Conservation (phyloP, 2,113 vertebrate species). For the Phyllostomus discolor region DNA sequence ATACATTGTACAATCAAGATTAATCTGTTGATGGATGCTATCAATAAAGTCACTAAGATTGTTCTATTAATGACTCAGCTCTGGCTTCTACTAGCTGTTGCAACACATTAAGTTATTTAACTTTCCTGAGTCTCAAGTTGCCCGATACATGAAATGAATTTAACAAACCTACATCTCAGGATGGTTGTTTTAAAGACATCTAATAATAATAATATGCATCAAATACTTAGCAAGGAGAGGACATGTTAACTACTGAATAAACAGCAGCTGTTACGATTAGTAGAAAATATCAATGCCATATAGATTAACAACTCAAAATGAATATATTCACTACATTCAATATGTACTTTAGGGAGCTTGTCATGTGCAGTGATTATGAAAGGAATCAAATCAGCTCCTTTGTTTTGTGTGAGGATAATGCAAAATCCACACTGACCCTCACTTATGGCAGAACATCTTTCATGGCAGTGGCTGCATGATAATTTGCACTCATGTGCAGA, state of each 20-base stretch:
- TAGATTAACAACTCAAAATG: slow-evolving; percentile 28
- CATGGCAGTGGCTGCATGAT: neutral
- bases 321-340: slow-evolving; percentile 21
- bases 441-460: neutral
- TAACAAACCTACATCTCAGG: neutral
- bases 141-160: neutral
- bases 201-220: neutral
- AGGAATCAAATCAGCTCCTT: neutral
- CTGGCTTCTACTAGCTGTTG: neutral
- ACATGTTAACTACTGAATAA: neutral
- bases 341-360: neutral
- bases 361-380: neutral
- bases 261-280: slow-evolving; percentile 23
- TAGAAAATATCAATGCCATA: slow-evolving; percentile 40
- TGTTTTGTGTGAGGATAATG: neutral
- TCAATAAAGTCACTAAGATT: neutral
- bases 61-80: neutral
- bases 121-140: neutral
- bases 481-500: neutral
- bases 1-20: neutral
- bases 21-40: neutral
- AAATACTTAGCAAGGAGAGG: neutral
- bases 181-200: neutral
- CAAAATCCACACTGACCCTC: neutral
- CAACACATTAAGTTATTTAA: neutral